Evolutionary conservation across 1,140 invertebrate genomes (phyloP).

Genomic region (Leptestheria dahalacensis): DNA sequence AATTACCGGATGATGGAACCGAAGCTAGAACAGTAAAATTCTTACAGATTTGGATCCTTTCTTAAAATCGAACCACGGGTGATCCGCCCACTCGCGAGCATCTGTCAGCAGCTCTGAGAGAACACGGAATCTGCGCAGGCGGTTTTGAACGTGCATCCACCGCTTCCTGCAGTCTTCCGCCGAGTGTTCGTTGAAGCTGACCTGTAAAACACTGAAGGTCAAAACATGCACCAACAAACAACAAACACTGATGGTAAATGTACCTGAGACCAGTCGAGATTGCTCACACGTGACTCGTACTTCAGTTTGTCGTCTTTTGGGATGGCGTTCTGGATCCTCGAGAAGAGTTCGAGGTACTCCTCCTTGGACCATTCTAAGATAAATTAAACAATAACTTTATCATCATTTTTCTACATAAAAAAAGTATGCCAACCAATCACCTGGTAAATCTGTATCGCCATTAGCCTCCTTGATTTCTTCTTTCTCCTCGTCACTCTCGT

Average conservation of each 20-base stretch:
- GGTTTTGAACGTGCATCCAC: constrained; percentile 28
- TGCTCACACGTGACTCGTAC: constrained; percentile 21
- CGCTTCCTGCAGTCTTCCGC: constrained; percentile 30
- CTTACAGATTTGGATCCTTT: constrained; percentile 24
- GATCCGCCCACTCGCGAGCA: constrained; percentile 30
- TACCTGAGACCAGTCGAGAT: constrained; percentile 21
- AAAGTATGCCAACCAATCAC: not conserved
- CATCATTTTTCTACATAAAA: not conserved
- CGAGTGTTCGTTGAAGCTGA: constrained; percentile 22
- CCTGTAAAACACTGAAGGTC: constrained; percentile 8
- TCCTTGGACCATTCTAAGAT: constrained; percentile 18
- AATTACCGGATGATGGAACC: too few species aligned
- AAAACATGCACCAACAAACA: too few species aligned
- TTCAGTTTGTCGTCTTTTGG: constrained; percentile 19
- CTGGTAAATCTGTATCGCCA: not conserved
- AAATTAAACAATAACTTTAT: not conserved
- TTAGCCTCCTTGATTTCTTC: too few species aligned
- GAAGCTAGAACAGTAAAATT: too few species aligned
- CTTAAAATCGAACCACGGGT: constrained; percentile 31
- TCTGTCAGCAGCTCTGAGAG: constrained; percentile 33
- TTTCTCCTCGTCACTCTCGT: not conserved
- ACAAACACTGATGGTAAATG: too few species aligned
- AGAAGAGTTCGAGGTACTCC: constrained; percentile 19
- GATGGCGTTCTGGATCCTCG: constrained; percentile 16
- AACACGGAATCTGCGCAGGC: constrained; percentile 31